Evolutionary conservation across 2,888 invertebrate genomes (phyloP), one percentile per base, ranked within the genome.

Genomic region (Hypolimnas misippus): DNA sequence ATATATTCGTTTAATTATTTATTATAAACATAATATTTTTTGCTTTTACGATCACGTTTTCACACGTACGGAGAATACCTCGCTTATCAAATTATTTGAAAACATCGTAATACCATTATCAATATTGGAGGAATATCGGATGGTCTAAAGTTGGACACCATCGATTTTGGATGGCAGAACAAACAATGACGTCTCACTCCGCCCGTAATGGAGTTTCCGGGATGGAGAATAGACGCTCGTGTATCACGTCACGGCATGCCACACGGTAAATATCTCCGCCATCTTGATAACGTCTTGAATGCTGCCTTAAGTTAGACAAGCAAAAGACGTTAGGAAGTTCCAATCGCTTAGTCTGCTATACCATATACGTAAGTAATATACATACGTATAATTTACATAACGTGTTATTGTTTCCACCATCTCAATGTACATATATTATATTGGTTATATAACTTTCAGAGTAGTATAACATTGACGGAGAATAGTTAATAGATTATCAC

Each of bases 161-260:
- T 66, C 54, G 57, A 61, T 44, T 57, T 66, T 60, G 46, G 38
- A 57, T 54, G 51, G 44, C 38, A 35, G 40, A 54, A 35, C 21
- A 63, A 63, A 63, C 63, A 63, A 55, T 42, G 60, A 35, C 50
- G 59, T 63, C 50, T 57, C 60, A 51, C 25, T 40, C n/a, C 25
- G 33, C 19, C 51, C 50, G 25, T 60, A 63, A 63, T 60, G 56
- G 52, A 63, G 33, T 57, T 53, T 51, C 52, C 59, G 56, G 49
- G 51, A 16, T 44, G 35, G 50, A 51, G 50, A 56, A 56, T 54
- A 54, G 19, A 38, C 8, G 44, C 33, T n/a, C 52, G 42, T 40
- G 54, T 40, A 33, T 40, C 40, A 25, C 40, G 40, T 40, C 54
- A 25, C 14, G 16, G 21, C 40, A 40, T 14, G 53, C 14, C 53